Percentiles rank a stretch among this genome's conserved stretches.
These are phyloP conservation scores for Drosophila persimilis DNA, from an alignment of 1,140 invertebrate genomes.

Conservation along the genomic window DNA sequence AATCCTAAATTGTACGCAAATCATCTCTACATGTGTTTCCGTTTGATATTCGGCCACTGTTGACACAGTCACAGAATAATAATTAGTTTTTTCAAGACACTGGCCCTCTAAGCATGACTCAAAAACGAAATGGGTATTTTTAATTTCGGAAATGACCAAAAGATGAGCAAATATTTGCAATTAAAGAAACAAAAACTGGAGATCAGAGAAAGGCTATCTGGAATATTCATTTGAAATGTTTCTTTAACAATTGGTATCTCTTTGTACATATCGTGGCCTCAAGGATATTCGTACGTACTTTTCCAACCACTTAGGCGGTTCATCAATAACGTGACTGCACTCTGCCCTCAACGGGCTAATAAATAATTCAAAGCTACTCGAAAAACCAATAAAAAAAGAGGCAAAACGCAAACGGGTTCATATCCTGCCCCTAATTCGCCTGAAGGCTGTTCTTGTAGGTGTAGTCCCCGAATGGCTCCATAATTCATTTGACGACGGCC, in stretches of 20 bases:
- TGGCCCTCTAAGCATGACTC: conserved; percentile 37
- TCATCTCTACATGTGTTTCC: conserved; percentile 35
- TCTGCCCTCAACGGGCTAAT: conserved; percentile 35
- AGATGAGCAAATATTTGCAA: conserved; percentile 5
- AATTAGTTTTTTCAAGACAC: conserved; percentile 13
- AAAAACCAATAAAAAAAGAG: conserved; percentile 35
- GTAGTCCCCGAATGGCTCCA: conserved; percentile 2
- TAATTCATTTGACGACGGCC: conserved; percentile 56
- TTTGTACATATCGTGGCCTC: too few relatives aligned
- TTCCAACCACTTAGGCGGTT: conserved; percentile 35
- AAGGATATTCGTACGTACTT: neutral
- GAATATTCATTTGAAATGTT: neutral
- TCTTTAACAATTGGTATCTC: too few relatives aligned
- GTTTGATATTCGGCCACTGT: conserved; percentile 17
- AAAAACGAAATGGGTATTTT: conserved; percentile 27
- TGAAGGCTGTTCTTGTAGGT: conserved; percentile 46
- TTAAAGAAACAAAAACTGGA: too few relatives aligned
- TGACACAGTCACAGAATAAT: conserved; percentile 41
- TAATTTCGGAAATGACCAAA: conserved; percentile 23
- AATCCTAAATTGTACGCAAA: conserved; percentile 21
- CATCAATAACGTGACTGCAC: conserved; percentile 48
- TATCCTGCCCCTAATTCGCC: conserved; percentile 30
- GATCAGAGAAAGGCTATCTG: too few relatives aligned
- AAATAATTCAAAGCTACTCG: conserved; percentile 45
- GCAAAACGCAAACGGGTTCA: conserved; percentile 20